Evolutionary conservation across 2,113 vertebrate species (phyloP), one percentile per base, ranked within the genome.

Genomic region (Cinclus cinclus): DNA sequence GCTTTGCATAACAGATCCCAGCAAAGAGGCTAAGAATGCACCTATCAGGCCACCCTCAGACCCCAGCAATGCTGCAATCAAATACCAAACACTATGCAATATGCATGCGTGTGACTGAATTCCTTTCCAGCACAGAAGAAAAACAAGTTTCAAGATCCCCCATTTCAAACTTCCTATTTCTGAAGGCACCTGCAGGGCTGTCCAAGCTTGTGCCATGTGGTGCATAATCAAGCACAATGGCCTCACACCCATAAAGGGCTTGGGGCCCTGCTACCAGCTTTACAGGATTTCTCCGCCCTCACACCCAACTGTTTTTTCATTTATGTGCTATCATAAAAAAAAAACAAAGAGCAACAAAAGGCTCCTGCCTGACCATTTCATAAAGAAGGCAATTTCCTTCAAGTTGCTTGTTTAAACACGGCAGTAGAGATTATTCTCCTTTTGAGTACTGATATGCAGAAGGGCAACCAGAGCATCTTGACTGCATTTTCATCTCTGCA

Each of bases 101-200:
- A 24, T 11, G 15, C 31, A 60, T 6, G 10, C n/a, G 33, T 10
- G 0, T 28, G 27, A 83, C n/a, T 0, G 0, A 69, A 74, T 31
- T 84, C 11, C 58, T 78, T 78, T n/a, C 52, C 37, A 75, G 44
- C 47, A 82, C 44, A 52, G 44, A 37, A 75, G 20, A 0, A 0
- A 91, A 84, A 30, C 16, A 64, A 59, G 30, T 52, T 67, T 62
- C 79, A 68, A 44, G 37, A 64, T 7, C 5, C 3, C 64, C 55
- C 6, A 1, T 42, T 84, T 56, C 35, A 87, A 47, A 31, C 27
- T 44, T 53, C 10, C 13, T 23, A 1, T 13, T 69, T 56, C 67
- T 55, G 20, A 71, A 71, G 35, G 71, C 27, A 78, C 14, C 5
- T 21, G 18, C 9, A 18, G 1, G 6, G 16, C 0, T 59, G 46